Evolutionary conservation across 2,797 vertebrate genomes (phyloP).

Genomic region (Peromyscus melanophrys): DNA sequence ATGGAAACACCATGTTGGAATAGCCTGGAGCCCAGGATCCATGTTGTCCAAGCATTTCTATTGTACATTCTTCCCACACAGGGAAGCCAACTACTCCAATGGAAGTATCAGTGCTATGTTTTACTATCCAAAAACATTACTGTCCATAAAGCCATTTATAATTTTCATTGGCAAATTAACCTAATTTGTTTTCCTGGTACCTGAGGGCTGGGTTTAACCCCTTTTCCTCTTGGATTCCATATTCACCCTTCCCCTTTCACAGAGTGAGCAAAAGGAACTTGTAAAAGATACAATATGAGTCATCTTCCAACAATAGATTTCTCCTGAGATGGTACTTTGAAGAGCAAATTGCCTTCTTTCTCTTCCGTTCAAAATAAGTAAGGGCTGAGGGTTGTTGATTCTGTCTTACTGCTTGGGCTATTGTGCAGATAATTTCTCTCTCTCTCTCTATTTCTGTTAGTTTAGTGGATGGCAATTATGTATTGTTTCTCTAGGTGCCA

Average conservation of each 20-base stretch:
- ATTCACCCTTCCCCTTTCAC: conserved; percentile 56
- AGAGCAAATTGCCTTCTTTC: conserved; percentile 74
- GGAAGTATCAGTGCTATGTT: conserved; percentile 55
- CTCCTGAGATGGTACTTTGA: conserved; percentile 76
- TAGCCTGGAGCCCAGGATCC: neutral
- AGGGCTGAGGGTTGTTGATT: conserved; percentile 68
- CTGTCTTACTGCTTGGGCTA: conserved; percentile 63
- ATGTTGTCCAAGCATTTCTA: neutral
- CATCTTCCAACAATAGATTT: conserved; percentile 77
- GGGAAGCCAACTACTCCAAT: conserved; percentile 11
- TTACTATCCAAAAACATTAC: conserved; percentile 58
- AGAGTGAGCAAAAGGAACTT: conserved; percentile 76
- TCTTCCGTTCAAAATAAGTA: conserved; percentile 62
- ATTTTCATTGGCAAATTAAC: conserved; percentile 56
- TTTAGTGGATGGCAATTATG: conserved; percentile 73
- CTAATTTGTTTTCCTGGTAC: conserved; percentile 67
- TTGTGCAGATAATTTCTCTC: conserved; percentile 56
- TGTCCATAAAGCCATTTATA: conserved; percentile 59
- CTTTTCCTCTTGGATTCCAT: conserved; percentile 67
- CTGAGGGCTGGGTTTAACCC: conserved; percentile 8
- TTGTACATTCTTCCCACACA: neutral
- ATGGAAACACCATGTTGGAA: conserved; percentile 12
- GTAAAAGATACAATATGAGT: conserved; percentile 75
- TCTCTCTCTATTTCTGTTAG: conserved; percentile 3
- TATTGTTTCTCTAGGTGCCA: conserved; percentile 75